phyloP scores from a whole-genome alignment of 2,888 invertebrate species.

The Phortica magna region DNA sequence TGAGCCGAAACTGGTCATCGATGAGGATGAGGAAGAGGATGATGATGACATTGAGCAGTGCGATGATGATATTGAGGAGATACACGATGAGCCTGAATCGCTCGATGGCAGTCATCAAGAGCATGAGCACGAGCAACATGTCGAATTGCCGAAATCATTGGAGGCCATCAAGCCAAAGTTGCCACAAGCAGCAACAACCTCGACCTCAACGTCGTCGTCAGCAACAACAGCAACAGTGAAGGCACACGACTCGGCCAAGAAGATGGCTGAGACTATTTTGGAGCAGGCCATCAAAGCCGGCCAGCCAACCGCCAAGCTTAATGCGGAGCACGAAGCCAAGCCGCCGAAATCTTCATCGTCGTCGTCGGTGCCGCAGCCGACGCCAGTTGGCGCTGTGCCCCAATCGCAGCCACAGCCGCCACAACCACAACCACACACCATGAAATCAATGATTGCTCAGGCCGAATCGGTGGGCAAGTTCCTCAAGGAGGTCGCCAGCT shows the following conservation, averaged over 20 bases:
- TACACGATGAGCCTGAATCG: slow-evolving; percentile 33
- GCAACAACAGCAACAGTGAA: slow-evolving; percentile 35
- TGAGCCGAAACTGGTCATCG: slow-evolving; percentile 78
- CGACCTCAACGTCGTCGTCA: not conserved
- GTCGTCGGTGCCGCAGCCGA: not conserved
- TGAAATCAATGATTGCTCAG: slow-evolving; percentile 81
- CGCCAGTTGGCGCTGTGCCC: not conserved
- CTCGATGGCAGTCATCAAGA: slow-evolving; percentile 10
- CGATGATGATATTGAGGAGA: slow-evolving; percentile 37
- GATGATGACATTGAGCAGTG: slow-evolving; percentile 42
- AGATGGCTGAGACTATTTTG: slow-evolving; percentile 81
- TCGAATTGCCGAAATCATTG: slow-evolving; percentile 46
- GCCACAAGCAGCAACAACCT: not conserved
- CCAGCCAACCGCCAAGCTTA: slow-evolving; percentile 39
- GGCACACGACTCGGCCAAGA: slow-evolving; percentile 77
- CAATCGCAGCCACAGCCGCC: slow-evolving; percentile 21
- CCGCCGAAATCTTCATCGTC: too few relatives aligned
- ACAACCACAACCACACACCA: slow-evolving; percentile 46
- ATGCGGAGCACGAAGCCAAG: too few relatives aligned
- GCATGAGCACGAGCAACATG: slow-evolving; percentile 13
- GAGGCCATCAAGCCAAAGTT: slow-evolving; percentile 42
- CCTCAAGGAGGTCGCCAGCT: slow-evolving; percentile 76
- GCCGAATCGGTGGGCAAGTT: slow-evolving; percentile 77
- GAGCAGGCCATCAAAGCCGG: slow-evolving; percentile 79
- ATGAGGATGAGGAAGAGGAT: slow-evolving; percentile 72